Evolutionary conservation across 2,888 invertebrate species (phyloP), one percentile per base, ranked within the genome.

Genomic region (Plebejus anna): DNA sequence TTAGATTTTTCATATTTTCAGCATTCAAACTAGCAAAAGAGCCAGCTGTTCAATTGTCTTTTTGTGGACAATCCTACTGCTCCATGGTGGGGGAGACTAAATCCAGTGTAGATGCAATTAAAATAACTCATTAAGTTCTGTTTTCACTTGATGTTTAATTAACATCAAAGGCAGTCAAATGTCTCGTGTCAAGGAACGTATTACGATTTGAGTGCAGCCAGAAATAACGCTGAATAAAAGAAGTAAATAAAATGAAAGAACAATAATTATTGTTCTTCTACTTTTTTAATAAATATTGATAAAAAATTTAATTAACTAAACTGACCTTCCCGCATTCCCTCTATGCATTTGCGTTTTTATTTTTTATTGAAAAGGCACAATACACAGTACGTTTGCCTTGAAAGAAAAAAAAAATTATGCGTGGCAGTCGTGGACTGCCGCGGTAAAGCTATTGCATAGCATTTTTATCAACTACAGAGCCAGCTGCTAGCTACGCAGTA

Each of bases 121-220:
- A 80, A 78, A 70, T 77, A 78, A 75, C 80, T 84, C 83, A 83
- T 84, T 83, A 82, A 81, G 81, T 80, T 77, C 76, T 80, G 79
- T 79, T 80, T 81, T 79, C 81, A 82, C 81, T 81, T 80, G 80
- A 81, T 80, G 81, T 85, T 84, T 85, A 88, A 87, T 89, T 88
- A 87, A 88, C 86, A 84, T 89, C 90, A 89, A 89, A 89, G 88
- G 81, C 79, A 80, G 80, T 82, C 82, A 82, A 88, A 88, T 88
- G 89, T 84, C 82, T 87, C 86, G 84, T 82, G 84, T 81, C 83
- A 84, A 32, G 86, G 85, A n/a, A 32, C 71, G 77, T 77, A 86
- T 86, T 85, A 84, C 82, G 79, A 71, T 42, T 72, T 61, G 82
- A 80, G 79, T 80, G 79, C 80, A 78, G 70, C 78, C 76, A 51